These are phyloP conservation scores for Lineus longissimus DNA, from an alignment of 1,140 invertebrate species.

Conservation along the genomic window DNA sequence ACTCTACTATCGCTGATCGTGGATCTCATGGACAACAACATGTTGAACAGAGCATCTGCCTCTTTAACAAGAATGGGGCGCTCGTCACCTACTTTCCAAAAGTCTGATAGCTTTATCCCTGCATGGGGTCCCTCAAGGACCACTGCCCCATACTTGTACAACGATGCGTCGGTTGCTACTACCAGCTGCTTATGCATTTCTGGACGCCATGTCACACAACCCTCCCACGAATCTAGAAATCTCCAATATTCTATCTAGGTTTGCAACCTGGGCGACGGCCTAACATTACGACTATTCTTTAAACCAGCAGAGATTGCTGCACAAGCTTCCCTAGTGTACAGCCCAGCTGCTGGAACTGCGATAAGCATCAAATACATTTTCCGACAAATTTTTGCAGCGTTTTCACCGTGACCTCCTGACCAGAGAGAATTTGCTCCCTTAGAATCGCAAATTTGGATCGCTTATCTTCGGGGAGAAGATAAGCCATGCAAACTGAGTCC, in stretches of 20 bases:
- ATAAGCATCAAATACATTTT: constrained; percentile 15
- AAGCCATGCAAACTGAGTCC: constrained; percentile 12
- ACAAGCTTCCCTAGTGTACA: constrained; percentile 14
- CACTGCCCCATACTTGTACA: constrained; percentile 10
- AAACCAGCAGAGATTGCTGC: constrained; percentile 7
- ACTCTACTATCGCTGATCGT: too few relatives aligned
- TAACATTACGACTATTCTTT: constrained; percentile 2
- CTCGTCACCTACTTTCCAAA: too few relatives aligned
- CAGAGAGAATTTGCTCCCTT: constrained; percentile 11
- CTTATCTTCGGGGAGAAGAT: constrained; percentile 18
- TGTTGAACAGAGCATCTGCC: too few relatives aligned
- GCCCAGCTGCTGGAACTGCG: constrained; percentile 10
- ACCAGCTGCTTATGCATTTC: constrained; percentile 7
- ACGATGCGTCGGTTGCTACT: constrained; percentile 10
- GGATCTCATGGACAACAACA: too few relatives aligned
- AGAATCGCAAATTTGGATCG: constrained; percentile 11
- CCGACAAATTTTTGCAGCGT: constrained; percentile 19
- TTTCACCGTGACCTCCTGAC: background rate
- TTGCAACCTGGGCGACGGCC: constrained; percentile 10
- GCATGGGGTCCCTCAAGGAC: background rate
- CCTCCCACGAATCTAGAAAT: constrained; percentile 12
- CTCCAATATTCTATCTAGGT: constrained; percentile 10
- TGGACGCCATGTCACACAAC: background rate
- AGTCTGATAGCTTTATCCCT: too few relatives aligned
- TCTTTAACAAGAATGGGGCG: too few relatives aligned